Evolutionary conservation across 2,113 vertebrate genomes (phyloP), one percentile per base, ranked within the genome.

Genomic region (Pogona vitticeps): DNA sequence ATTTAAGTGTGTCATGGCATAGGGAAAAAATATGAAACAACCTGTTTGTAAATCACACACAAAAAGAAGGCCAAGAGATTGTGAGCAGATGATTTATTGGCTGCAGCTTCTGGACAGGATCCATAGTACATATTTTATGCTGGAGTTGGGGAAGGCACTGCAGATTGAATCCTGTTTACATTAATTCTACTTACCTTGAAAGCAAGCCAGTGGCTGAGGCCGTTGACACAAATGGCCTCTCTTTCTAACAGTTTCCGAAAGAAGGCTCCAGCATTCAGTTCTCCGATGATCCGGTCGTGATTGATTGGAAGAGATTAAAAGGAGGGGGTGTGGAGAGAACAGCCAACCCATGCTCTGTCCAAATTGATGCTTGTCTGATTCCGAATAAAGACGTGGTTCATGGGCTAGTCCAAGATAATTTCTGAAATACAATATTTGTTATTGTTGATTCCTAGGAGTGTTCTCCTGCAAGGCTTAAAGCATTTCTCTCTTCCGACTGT

Each of bases 161-260:
- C 4, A 15, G 21, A 86, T 46, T 6, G 80, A 87, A 17, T 84
- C 0, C 0, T 2, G 36, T 85, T 89, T 76, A 0, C 72, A 78
- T 81, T 87, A 76, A 4, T 40, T 17, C 26, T 79, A 17, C 83
- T 9, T 1, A 28, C 1, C 36, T 12, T 67, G 4, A 88, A 92
- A 85, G 56, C 31, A n/a, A 80, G 10, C n/a, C 59, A 46, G 31
- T 12, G 85, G 3, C 68, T 86, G 46, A 80, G 63, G 1, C n/a
- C 87, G 91, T 38, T 38, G 67, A 79, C 38, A 76, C 38, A 87
- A 90, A 75, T 36, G 77, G 71, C 83, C 58, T 40, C 26, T 81
- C 52, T 89, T 90, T 88, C 38, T 76, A 86, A 86, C 13, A 73
- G 52, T 94, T 93, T 91, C 79, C 80, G 89, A 85, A 81, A 75